A percentile compares a stretch with the other conserved stretches of the same genome.
These are phyloP conservation scores for Allobates femoralis DNA, from an alignment of 2,797 vertebrate genomes.

Conservation along the genomic window DNA sequence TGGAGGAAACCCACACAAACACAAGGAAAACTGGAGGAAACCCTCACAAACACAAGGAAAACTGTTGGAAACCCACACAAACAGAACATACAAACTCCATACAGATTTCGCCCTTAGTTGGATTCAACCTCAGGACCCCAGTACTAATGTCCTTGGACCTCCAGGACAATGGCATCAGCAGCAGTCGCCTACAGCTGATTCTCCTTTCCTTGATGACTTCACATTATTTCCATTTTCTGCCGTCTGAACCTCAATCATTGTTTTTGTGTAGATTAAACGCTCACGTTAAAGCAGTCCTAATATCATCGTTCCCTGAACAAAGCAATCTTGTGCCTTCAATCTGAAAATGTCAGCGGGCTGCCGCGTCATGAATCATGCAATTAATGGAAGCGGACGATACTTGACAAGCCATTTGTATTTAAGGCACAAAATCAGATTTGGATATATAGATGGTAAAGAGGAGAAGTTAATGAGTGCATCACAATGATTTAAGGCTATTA, in stretches of 20 bases:
- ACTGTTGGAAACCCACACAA: too few species aligned
- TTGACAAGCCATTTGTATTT: conserved; percentile 49
- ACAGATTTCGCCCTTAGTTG: too few species aligned
- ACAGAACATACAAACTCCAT: too few species aligned
- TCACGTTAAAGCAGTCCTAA: conserved; percentile 24
- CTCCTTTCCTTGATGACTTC: conserved; percentile 13
- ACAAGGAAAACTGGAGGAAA: too few species aligned
- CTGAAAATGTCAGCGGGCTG: conserved; percentile 29
- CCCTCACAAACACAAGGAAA: too few species aligned
- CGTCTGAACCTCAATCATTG: background rate
- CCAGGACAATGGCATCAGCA: background rate
- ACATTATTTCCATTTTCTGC: background rate
- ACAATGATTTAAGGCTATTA: too few species aligned
- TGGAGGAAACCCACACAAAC: too few species aligned
- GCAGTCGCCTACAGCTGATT: background rate
- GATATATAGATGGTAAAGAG: background rate
- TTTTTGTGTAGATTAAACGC: conserved; percentile 39
- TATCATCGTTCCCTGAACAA: conserved; percentile 43
- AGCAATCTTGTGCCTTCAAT: conserved; percentile 51
- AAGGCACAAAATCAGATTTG: conserved; percentile 40
- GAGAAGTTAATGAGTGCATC: background rate
- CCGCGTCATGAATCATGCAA: conserved; percentile 48
- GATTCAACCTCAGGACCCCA: too few species aligned
- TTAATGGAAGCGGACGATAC: conserved; percentile 36
- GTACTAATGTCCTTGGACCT: background rate